Base-by-base conservation (phyloP, 2,113 vertebrate species). In the Lanius ludovicianus region DNA sequence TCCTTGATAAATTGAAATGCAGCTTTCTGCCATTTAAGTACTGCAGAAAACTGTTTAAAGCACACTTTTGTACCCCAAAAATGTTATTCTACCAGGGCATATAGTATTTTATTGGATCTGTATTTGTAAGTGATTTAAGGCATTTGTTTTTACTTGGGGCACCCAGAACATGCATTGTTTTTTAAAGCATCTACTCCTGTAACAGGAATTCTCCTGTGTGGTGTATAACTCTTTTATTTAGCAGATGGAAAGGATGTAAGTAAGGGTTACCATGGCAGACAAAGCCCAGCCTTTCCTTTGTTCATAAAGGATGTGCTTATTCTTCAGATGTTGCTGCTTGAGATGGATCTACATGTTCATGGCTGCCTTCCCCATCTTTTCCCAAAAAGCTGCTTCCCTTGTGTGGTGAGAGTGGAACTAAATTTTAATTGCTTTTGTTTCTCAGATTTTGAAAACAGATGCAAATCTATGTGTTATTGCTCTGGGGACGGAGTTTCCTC, bases 301-400 rank as follows among this genome's bases (percentile, higher is more conserved):
- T 31, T 77, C 1, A 0, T 13, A 37, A 46, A 23, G 5, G 15
- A 13, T 0, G 0, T 57, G 24, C 4, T 80, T 0, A 0, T 75
- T 75, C 14, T 68, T 89, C 33, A 67, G 60, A 35, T 78, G 39
- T 4, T 63, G 30, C 35, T 91, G 59, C 31, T 71, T 49, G 27
- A 27, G 33, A 41, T 63, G 17, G 25, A 53, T 78, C 33, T 47
- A 8, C 0, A 0, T 1, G 3, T 53, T 78, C 3, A 2, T n/a
- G 52, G 30, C 41, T 33, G 11, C 33, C 35, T 78, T 64, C 24
- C 24, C 9, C 15, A 30, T 24, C 21, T 52, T 63, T 53, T 62
- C 56, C 49, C 35, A 30, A 50, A 91, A 89, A 63, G 12, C 15
- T 53, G 17, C 64, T 87, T 82, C 47, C 12, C 8, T 91, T 47